Evolutionary conservation across 2,888 invertebrate genomes (phyloP), one percentile per base, ranked within the genome.

Genomic region (Baronia brevicornis): DNA sequence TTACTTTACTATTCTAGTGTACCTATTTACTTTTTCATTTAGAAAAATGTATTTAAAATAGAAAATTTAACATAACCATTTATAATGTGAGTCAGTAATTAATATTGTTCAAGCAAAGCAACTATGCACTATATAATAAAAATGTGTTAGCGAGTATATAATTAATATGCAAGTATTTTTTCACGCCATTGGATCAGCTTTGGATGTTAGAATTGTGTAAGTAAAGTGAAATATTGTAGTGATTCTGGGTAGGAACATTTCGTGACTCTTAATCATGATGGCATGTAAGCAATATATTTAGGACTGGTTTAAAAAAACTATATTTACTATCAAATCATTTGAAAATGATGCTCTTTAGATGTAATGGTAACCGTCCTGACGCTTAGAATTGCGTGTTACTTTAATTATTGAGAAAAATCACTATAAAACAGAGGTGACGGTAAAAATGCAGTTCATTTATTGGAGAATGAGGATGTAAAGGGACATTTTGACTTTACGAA

Each of bases 171-270:
- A 60, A 70, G n/a, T 75, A 75, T 73, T 75, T 75, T 77, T 72
- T 62, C 73, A 77, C 69, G 68, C 63, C 50, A 61, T 60, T 56
- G 54, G 53, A 54, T 58, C 57, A 50, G 80, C 80, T 80, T 80
- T 80, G 64, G 55, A 60, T 80, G 79, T 79, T 72, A 71, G 63
- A 43, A 55, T 60, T 44, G 43, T 60, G 54, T 57, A 39, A 43
- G 44, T 71, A 70, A 64, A 46, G 41, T 39, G 49, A 45, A 52
- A 21, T 48, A 51, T 54, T 34, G 57, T 72, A 70, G 63, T 34
- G 28, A 54, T 46, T 58, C 51, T 60, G 54, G 38, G 56, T 70
- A 68, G 65, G n/a, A 48, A 38, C 43, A 58, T 48, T 57, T 63
- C 43, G 50, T 59, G 48, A 58, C 47, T 54, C 52, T 46, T 54